phyloP scores from a whole-genome alignment of 2,797 vertebrate genomes.

The Trachurus trachurus region DNA sequence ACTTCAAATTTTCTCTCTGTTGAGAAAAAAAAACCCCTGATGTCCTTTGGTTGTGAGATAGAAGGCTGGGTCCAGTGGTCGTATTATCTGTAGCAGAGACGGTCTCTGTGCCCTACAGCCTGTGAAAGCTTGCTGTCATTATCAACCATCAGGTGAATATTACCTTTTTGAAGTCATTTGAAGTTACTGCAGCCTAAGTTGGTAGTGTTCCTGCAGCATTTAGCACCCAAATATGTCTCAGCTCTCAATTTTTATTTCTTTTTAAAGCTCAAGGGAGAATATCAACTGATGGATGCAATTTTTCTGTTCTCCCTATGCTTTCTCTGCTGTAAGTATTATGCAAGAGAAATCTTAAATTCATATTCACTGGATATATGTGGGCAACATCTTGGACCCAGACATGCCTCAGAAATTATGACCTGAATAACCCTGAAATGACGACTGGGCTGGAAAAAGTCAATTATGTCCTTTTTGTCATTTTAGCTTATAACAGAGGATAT shows the following conservation, averaged over 20 bases:
- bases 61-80: slow-evolving; percentile 10
- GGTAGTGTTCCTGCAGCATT: slow-evolving; percentile 23
- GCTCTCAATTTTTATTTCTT: neutral
- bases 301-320: slow-evolving; percentile 6
- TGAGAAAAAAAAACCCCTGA: slow-evolving; percentile 8
- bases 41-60: slow-evolving; percentile 21
- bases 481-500: no score
- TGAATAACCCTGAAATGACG: slow-evolving; percentile 37
- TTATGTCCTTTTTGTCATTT: slow-evolving; percentile 6
- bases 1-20: slow-evolving; percentile 35
- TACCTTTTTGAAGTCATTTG: slow-evolving; percentile 42
- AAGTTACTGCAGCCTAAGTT: neutral
- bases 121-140: slow-evolving; percentile 28
- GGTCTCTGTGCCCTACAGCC: slow-evolving; percentile 20
- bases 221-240: slow-evolving; percentile 16
- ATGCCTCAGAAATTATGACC: slow-evolving; percentile 37
- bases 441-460: slow-evolving; percentile 9
- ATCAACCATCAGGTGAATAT: slow-evolving; percentile 39
- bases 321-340: slow-evolving; percentile 23
- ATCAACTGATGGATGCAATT: slow-evolving; percentile 19
- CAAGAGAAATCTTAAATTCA: slow-evolving; percentile 38
- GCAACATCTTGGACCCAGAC: slow-evolving; percentile 35
- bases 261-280: neutral
- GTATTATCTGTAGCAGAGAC: slow-evolving; percentile 34
- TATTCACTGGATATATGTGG: slow-evolving; percentile 35